Percentiles rank a stretch among this genome's conserved stretches.
Evolutionary conservation across 2,797 vertebrate genomes (phyloP).

Genomic region (Sebastes itinus): DNA sequence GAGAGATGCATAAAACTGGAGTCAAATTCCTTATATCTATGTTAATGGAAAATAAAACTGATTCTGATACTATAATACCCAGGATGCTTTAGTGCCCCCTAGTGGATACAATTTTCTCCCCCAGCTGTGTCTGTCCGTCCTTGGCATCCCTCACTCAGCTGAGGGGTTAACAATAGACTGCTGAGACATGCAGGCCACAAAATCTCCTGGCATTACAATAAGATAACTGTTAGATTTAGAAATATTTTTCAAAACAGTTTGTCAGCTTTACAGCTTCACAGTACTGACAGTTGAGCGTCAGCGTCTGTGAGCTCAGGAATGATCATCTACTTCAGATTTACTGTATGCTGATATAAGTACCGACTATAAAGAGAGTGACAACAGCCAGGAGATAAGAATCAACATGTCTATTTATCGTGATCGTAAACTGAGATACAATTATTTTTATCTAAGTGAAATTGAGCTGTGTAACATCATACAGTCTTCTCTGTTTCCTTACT

Average conservation of each 20-base stretch:
- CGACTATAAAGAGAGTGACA: not conserved
- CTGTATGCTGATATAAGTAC: not conserved
- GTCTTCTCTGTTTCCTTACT: not conserved
- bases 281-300: constrained; percentile 19
- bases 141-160: constrained; percentile 4
- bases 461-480: not conserved
- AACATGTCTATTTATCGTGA: not conserved
- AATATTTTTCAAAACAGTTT: constrained; percentile 37
- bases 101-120: not conserved
- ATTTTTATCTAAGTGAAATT: not conserved
- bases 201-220: constrained; percentile 43
- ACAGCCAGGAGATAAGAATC: not conserved
- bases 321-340: not conserved
- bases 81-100: not conserved
- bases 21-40: no score
- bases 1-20: no score
- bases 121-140: constrained; percentile 20
- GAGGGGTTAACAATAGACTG: constrained; percentile 38
- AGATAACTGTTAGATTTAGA: constrained; percentile 50
- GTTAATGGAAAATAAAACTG: no score
- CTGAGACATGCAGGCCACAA: constrained; percentile 29
- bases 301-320: constrained; percentile 1
- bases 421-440: not conserved
- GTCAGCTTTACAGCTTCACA: constrained; percentile 64
- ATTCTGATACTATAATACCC: no score